Base-by-base conservation (phyloP, 1,140 invertebrate species). In the Chrysomallon squamiferum region DNA sequence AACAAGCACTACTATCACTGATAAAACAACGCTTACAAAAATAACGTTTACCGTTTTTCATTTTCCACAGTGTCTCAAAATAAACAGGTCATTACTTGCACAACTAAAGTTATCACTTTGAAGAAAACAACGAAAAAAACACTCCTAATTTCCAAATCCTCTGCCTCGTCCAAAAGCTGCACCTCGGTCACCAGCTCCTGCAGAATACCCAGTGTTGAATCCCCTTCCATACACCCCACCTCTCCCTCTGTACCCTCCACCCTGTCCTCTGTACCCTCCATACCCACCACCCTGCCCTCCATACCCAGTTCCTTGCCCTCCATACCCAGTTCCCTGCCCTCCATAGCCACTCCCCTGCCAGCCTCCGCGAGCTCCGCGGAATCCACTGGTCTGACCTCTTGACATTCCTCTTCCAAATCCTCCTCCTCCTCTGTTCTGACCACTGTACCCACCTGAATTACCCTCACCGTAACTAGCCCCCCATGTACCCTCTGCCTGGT, bases 351-450 rank as follows among this genome's bases (percentile, higher is more conserved):
- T 58, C 57, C n/a, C 59, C 13, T 15, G 32, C 30, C 7, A n/a
- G 11, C 6, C 49, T 7, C 3, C 43, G 20, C 32, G 22, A 22
- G 6, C 63, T 58, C 13, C 59, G 4, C n/a, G 13, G 18, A 49
- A 6, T 18, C 9, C 56, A 25, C 6, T 45, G 9, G 0, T 56
- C 25, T 18, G 30, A 56, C 13, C 60, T 13, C 65, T 29, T 1
- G 7, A 22, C 29, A 1, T 30, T 5, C 52, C 43, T 41, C 65
- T 32, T n/a, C 25, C 18, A 22, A 29, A 18, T 33, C 47, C 52
- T 7, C 65, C 59, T 43, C 65, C 59, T 4, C 59, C 58, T 27
- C 47, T n/a, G n/a, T n/a, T n/a, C n/a, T n/a, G n/a, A n/a, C n/a
- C 15, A 32, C 49, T 11, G 32, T n/a, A 43, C 4, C 66, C 59